Evolutionary conservation across 2,888 invertebrate genomes (phyloP).

Genomic region (Heliconius aoede): DNA sequence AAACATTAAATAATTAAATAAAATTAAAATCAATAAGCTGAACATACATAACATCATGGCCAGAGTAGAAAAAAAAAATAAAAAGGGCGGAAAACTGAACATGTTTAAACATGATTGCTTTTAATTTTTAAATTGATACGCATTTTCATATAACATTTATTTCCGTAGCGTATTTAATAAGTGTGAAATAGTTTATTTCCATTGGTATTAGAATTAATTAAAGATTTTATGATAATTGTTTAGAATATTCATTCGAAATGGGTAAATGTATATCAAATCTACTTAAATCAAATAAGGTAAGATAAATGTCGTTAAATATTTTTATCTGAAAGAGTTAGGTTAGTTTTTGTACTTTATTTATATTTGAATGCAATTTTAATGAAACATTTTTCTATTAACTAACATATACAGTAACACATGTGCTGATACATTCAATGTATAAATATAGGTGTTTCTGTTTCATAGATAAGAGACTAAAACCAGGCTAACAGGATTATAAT

Average conservation of each 20-base stretch:
- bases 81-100: constrained; percentile 10
- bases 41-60: background rate
- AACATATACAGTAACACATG: background rate
- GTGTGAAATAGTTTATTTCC: background rate
- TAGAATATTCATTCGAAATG: constrained; percentile 54
- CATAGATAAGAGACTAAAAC: constrained; percentile 65
- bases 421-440: background rate
- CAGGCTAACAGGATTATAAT: constrained; percentile 73
- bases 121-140: background rate
- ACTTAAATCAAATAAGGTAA: constrained; percentile 58
- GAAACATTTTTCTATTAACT: background rate
- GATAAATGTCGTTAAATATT: constrained; percentile 32
- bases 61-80: background rate
- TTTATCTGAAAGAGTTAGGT: background rate
- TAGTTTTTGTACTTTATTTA: background rate
- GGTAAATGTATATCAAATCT: constrained; percentile 67
- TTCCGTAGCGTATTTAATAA: background rate
- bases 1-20: background rate
- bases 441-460: constrained; percentile 37
- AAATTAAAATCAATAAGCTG: background rate
- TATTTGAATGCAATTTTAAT: background rate
- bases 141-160: constrained; percentile 2
- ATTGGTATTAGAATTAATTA: background rate
- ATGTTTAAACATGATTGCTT: background rate
- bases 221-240: background rate